Conservation (phyloP, 2,888 invertebrate genomes). For the Rhorus exstirpatorius region DNA sequence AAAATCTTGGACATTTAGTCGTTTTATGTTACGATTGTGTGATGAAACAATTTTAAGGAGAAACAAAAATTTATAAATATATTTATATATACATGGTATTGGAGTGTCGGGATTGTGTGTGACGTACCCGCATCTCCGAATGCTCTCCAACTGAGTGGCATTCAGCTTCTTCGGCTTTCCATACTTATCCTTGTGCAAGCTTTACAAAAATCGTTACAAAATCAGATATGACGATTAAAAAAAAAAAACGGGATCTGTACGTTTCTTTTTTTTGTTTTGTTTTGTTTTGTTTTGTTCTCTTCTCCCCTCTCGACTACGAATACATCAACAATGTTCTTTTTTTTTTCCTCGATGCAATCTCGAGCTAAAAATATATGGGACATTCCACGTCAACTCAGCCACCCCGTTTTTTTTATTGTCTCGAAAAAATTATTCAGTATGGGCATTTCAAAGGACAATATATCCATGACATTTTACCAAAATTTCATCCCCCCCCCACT, state of each 20-base stretch:
- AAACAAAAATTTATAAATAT: constrained; percentile 21
- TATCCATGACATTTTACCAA: too few species aligned
- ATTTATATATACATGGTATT: constrained; percentile 53
- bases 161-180: constrained; percentile 93
- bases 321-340: too few species aligned
- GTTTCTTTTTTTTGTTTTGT: constrained; percentile 1
- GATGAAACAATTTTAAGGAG: constrained; percentile 19
- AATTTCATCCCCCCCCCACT: too few species aligned
- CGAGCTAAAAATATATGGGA: too few species aligned
- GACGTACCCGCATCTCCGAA: constrained; percentile 92
- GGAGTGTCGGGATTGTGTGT: constrained; percentile 78
- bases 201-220: constrained; percentile 89
- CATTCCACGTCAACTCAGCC: too few species aligned
- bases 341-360: too few species aligned
- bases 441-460: too few species aligned
- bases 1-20: constrained; percentile 57
- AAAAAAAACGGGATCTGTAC: constrained; percentile 31
- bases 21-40: constrained; percentile 45
- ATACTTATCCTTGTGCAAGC: constrained; percentile 95
- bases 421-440: too few species aligned
- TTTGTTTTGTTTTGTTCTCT: not conserved
- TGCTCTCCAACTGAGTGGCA: constrained; percentile 92
- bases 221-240: constrained; percentile 72
- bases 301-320: not conserved
- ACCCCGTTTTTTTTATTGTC: too few species aligned